A percentile compares a stretch with the other conserved stretches of the same genome.
Evolutionary conservation across 2,888 invertebrate genomes (phyloP).

Genomic region (Liposcelis brunnea): DNA sequence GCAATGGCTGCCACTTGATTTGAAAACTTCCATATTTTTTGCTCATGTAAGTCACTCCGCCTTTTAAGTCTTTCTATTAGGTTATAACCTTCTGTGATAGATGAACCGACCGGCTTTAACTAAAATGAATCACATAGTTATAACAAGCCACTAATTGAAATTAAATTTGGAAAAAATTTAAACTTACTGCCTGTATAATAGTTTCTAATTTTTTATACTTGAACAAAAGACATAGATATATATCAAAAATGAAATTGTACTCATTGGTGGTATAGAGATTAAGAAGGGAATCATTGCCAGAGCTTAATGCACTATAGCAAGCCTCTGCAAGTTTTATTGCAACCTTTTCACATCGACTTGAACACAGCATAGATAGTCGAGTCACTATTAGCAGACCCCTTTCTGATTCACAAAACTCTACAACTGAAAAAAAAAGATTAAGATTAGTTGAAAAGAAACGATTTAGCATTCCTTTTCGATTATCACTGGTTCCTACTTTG

Average conservation of each 20-base stretch:
- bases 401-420: constrained; percentile 42
- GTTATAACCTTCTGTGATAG: constrained; percentile 32
- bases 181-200: constrained; percentile 32
- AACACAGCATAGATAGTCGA: constrained; percentile 41
- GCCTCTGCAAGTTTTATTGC: constrained; percentile 38
- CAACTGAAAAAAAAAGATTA: constrained; percentile 24
- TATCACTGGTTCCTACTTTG: constrained; percentile 23
- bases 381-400: constrained; percentile 38
- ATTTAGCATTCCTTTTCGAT: too few relatives aligned
- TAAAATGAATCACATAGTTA: constrained; percentile 8
- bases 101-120: constrained; percentile 17
- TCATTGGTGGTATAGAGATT: constrained; percentile 24
- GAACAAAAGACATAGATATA: constrained; percentile 38
- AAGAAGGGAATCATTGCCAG: constrained; percentile 13
- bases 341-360: constrained; percentile 41
- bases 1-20: constrained; percentile 36
- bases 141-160: too few relatives aligned
- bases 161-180: too few relatives aligned
- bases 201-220: constrained; percentile 35
- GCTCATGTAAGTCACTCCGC: too few relatives aligned
- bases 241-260: constrained; percentile 38
- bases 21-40: constrained; percentile 37
- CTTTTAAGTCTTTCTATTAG: too few relatives aligned
- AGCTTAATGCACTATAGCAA: constrained; percentile 34
- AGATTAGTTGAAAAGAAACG: not conserved